Conservation (phyloP, 37 sponge, comb jelly and placozoan genomes). For the Chondrosia reniformis region DNA sequence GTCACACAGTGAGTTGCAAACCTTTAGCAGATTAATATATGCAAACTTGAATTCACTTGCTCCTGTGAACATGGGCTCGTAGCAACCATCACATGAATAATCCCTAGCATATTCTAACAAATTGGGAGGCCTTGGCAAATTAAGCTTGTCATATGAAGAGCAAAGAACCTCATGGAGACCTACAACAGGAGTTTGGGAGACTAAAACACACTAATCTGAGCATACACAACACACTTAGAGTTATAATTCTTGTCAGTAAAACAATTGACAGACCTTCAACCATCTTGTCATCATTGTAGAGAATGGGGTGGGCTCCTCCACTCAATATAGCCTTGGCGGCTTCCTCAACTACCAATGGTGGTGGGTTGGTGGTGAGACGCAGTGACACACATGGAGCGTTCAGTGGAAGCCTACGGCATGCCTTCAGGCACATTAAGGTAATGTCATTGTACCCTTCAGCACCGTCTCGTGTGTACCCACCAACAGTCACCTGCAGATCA, state of each 20-base stretch:
- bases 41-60: constrained; percentile 44
- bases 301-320: constrained; percentile 51
- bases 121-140: constrained; percentile 13
- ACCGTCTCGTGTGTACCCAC: constrained; percentile 26
- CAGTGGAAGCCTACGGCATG: constrained; percentile 42
- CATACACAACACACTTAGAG: neutral
- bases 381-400: constrained; percentile 57
- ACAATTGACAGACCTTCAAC: constrained; percentile 21
- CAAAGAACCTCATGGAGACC: constrained; percentile 19
- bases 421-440: constrained; percentile 43
- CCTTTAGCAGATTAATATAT: constrained; percentile 30
- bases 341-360: neutral
- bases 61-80: constrained; percentile 50
- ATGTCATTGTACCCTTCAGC: constrained; percentile 40
- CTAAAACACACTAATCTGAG: neutral
- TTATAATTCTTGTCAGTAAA: neutral
- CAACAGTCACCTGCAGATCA: constrained; percentile 30
- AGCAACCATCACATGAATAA: constrained; percentile 56
- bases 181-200: constrained; percentile 2
- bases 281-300: constrained; percentile 45
- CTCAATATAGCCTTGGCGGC: constrained; percentile 43
- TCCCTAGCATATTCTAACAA: constrained; percentile 16
- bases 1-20: neutral
- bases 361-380: constrained; percentile 28
- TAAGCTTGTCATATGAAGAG: constrained; percentile 10